Percentiles rank a stretch among this genome's conserved stretches.
Conservation (phyloP, 2,113 vertebrate genomes). For the Hepsetus odoe region DNA sequence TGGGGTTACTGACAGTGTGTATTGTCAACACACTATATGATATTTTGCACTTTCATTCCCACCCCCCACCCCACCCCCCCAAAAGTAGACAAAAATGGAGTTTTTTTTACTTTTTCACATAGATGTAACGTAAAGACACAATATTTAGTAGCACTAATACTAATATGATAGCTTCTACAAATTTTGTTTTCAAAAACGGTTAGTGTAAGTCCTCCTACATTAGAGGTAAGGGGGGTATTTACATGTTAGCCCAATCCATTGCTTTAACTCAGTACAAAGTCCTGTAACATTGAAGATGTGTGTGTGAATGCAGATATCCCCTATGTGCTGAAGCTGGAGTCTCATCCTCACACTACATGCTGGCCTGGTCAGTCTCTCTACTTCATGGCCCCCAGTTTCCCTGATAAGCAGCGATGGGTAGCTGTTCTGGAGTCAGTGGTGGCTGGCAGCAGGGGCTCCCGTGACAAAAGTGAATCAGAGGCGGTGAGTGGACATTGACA, state of each 20-base stretch:
- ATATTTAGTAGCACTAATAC: too few relatives aligned
- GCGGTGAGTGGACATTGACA: constrained; percentile 82
- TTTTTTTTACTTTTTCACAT: too few relatives aligned
- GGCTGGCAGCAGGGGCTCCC: constrained; percentile 88
- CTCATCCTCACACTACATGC: constrained; percentile 95
- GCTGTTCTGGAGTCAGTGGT: constrained; percentile 94
- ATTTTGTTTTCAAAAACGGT: too few relatives aligned
- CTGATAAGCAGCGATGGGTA: constrained; percentile 99
- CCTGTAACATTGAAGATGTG: neutral
- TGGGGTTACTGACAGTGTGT: neutral
- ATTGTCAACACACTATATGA: neutral
- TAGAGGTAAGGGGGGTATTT: too few relatives aligned
- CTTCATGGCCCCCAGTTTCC: constrained; percentile 96
- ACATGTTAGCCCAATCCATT: neutral
- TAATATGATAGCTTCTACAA: too few relatives aligned
- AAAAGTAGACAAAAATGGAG: too few relatives aligned
- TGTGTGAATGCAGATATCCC: constrained; percentile 85
- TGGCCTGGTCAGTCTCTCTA: constrained; percentile 97
- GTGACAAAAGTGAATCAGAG: constrained; percentile 94
- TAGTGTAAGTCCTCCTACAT: too few relatives aligned
- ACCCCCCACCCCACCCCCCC: too few relatives aligned
- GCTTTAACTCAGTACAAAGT: too few relatives aligned
- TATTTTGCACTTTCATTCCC: neutral
- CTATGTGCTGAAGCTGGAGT: constrained; percentile 96
- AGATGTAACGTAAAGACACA: too few relatives aligned